phyloP scores from a whole-genome alignment of 2,888 invertebrate genomes.

The Vesta saturnalis region DNA sequence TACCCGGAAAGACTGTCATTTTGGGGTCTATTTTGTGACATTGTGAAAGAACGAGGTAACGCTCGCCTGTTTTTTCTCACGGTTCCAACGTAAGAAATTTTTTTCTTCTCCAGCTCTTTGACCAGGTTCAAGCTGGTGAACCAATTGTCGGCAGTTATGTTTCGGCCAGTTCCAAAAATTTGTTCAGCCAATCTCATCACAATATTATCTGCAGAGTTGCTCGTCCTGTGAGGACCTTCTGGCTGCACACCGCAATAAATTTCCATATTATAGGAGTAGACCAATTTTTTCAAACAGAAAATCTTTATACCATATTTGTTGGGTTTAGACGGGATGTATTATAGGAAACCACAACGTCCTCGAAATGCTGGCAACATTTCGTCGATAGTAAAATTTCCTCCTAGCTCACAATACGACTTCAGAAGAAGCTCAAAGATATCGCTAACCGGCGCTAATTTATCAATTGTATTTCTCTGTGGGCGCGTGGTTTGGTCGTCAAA shows the following conservation, averaged over 20 bases:
- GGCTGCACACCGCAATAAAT: not conserved
- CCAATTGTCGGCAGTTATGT: too few species aligned
- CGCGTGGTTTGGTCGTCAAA: not conserved
- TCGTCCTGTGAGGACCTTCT: not conserved
- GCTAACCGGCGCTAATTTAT: not conserved
- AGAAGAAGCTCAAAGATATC: not conserved
- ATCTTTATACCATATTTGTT: not conserved
- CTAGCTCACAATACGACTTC: not conserved
- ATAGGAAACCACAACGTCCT: not conserved
- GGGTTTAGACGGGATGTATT: too few species aligned
- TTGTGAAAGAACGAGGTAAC: not conserved
- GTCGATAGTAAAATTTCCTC: too few species aligned
- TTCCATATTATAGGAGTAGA: not conserved
- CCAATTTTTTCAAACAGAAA: not conserved
- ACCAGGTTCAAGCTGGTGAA: too few species aligned
- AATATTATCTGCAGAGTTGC: not conserved
- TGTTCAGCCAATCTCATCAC: not conserved
- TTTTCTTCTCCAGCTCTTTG: not conserved
- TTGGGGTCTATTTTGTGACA: not conserved
- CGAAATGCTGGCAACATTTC: not conserved
- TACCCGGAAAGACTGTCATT: not conserved
- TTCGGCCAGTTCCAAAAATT: too few species aligned
- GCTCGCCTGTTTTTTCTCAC: not conserved
- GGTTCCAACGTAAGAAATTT: too few species aligned
- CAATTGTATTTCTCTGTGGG: not conserved